phyloP scores from a whole-genome alignment of 2,113 vertebrate species.

The Carassius carassius region DNA sequence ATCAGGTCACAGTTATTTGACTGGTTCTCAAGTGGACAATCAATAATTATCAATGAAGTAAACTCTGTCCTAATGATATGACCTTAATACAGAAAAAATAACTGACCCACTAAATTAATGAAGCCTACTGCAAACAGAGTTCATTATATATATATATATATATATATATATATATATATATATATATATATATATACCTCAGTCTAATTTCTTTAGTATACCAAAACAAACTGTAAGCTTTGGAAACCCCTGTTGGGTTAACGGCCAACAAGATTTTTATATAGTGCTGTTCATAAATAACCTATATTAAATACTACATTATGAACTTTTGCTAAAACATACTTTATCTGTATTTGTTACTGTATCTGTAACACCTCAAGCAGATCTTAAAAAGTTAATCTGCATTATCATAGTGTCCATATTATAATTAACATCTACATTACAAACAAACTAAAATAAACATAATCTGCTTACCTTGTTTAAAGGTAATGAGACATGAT shows the following conservation, averaged over 20 bases:
- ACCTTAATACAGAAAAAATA: not conserved
- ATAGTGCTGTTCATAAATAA: not conserved
- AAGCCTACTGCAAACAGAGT: not conserved
- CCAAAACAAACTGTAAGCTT: not conserved
- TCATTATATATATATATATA: too few species aligned
- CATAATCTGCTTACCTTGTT: constrained; percentile 81
- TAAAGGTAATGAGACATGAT: constrained; percentile 97
- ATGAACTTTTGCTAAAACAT: not conserved
- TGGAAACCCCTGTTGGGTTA: not conserved
- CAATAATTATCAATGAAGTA: not conserved
- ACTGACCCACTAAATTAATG: not conserved
- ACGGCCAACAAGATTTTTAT: not conserved
- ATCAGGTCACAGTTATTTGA: not conserved
- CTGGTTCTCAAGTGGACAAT: not conserved
- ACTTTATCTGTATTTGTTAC: not conserved
- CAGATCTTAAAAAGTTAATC: not conserved
- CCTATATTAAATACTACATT: not conserved
- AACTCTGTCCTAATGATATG: not conserved
- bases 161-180: too few species aligned
- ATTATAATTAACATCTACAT: not conserved
- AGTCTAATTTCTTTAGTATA: too few species aligned
- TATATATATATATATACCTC: too few species aligned
- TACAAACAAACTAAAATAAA: not conserved
- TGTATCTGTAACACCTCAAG: not conserved
- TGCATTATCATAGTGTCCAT: not conserved